These are phyloP conservation scores for Syngnathus floridae DNA, from an alignment of 2,113 vertebrate genomes.

Conservation along the genomic window DNA sequence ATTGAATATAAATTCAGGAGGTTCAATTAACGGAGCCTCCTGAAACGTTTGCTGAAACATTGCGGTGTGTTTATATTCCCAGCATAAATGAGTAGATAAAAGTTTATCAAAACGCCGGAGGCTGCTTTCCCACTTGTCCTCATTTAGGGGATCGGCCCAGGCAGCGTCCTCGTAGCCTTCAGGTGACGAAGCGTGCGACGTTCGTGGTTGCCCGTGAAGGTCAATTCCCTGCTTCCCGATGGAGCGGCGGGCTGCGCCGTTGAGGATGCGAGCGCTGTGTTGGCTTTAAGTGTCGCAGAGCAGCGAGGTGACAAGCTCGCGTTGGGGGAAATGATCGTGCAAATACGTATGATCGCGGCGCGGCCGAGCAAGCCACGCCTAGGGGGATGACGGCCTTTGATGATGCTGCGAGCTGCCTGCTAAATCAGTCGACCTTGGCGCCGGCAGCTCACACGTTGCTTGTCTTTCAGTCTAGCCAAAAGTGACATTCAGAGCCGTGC, in stretches of 20 bases:
- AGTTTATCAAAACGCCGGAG: constrained; percentile 7
- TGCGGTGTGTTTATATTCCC: neutral
- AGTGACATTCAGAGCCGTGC: constrained; percentile 9
- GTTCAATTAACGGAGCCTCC: too few relatives aligned
- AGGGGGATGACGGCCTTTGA: constrained; percentile 50
- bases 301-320: constrained; percentile 55
- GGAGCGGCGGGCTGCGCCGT: neutral
- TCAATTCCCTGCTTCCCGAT: constrained; percentile 55
- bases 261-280: constrained; percentile 35
- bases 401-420: constrained; percentile 55
- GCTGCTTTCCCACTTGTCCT: constrained; percentile 6
- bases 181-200: constrained; percentile 16
- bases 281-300: constrained; percentile 58
- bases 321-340: constrained; percentile 57
- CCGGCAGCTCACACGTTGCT: constrained; percentile 38
- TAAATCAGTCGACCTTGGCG: constrained; percentile 62
- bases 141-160: neutral
- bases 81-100: too few relatives aligned
- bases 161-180: neutral
- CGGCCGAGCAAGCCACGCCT: constrained; percentile 54
- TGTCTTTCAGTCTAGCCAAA: constrained; percentile 28
- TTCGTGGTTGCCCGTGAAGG: constrained; percentile 35
- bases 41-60: neutral
- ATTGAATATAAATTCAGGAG: too few relatives aligned
- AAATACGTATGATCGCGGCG: constrained; percentile 58